Conservation (phyloP, 2,797 vertebrate genomes). For the Neosilurus mollespiculum region DNA sequence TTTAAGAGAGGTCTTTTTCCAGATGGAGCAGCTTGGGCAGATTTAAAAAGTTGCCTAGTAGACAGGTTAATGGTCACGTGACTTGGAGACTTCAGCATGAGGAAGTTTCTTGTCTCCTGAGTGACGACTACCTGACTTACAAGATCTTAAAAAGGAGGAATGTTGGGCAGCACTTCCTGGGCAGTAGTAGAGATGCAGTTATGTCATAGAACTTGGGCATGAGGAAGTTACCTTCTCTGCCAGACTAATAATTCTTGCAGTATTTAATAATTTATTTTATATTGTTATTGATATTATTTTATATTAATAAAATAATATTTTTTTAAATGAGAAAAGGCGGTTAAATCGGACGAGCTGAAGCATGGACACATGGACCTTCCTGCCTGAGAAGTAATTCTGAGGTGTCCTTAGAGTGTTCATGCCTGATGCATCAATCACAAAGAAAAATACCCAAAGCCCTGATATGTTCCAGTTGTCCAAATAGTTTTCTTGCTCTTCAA, state of each 20-base stretch:
- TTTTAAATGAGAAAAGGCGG: no score
- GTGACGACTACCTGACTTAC: neutral
- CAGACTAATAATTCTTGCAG: neutral
- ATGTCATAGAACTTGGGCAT: neutral
- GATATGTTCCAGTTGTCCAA: constrained; percentile 85
- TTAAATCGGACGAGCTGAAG: neutral
- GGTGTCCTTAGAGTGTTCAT: constrained; percentile 44
- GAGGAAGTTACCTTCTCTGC: neutral
- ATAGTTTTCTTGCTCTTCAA: constrained; percentile 68
- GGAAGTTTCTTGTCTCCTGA: neutral
- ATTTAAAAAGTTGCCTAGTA: neutral
- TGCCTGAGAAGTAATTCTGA: neutral
- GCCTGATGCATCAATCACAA: constrained; percentile 55
- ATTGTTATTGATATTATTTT: no score
- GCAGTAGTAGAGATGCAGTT: no score
- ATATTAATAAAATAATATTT: no score
- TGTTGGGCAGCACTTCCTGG: neutral
- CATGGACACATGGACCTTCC: neutral
- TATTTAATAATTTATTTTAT: neutral
- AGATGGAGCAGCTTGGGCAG: no score
- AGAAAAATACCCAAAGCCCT: constrained; percentile 57
- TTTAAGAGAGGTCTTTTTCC: no score
- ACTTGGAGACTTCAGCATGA: neutral
- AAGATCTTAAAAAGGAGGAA: neutral
- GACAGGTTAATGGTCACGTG: neutral